A percentile compares a stretch with the other conserved stretches of the same genome.
Evolutionary conservation across 2,888 invertebrate species (phyloP).

Genomic region (Tholera decimalis): DNA sequence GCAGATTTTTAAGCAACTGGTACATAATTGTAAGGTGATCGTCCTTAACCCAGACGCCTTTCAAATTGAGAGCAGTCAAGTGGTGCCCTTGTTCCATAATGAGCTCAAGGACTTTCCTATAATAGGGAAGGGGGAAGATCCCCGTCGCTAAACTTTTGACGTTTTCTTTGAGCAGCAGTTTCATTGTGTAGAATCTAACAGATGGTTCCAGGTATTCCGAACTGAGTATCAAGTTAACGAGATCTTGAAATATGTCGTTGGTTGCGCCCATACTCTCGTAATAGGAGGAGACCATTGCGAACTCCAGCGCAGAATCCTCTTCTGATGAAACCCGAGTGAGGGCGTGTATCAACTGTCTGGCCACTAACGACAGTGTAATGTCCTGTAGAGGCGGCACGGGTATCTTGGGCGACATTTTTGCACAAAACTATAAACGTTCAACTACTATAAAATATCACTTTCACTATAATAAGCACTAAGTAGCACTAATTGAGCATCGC

Average conservation of each 20-base stretch:
- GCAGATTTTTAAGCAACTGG: conserved; percentile 91
- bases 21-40: conserved; percentile 93
- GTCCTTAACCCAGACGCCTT: conserved; percentile 94
- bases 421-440: conserved; percentile 64
- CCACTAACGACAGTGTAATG: conserved; percentile 91
- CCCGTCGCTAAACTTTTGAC: conserved; percentile 93
- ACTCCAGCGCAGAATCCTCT: conserved; percentile 91
- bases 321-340: conserved; percentile 92
- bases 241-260: conserved; percentile 93
- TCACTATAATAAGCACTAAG: conserved; percentile 70
- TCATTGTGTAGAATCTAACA: conserved; percentile 93
- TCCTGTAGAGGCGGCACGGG: conserved; percentile 92
- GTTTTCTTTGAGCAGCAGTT: conserved; percentile 92
- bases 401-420: conserved; percentile 93
- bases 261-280: conserved; percentile 92
- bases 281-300: conserved; percentile 92
- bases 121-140: conserved; percentile 94
- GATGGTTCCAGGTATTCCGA: conserved; percentile 93
- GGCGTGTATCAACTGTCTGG: conserved; percentile 92
- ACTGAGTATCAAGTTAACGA: conserved; percentile 92
- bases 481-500: conserved; percentile 82
- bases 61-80: conserved; percentile 92
- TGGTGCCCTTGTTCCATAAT: conserved; percentile 93
- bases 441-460: conserved; percentile 73
- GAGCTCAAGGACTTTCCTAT: conserved; percentile 93